Base-by-base conservation (phyloP, 2,888 invertebrate genomes). In the Nemotelus nigrinus region DNA sequence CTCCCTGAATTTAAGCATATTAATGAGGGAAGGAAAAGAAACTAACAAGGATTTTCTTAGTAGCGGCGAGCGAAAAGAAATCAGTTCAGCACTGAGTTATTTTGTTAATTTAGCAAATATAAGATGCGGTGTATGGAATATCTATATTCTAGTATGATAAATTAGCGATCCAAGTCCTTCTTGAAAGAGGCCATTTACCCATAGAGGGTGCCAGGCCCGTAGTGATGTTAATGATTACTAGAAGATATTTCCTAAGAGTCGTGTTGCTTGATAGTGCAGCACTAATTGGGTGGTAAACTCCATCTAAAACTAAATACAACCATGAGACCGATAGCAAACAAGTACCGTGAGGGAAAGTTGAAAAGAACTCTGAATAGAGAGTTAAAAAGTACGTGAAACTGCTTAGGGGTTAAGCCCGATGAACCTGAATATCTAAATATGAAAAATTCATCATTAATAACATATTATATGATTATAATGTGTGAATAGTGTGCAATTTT, bases 41-140 rank as follows among this genome's bases (percentile, higher is more conserved):
- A 92, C 88, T 88, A 89, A 90, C 88, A 80, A 88, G 88, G 89
- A 90, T 90, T 90, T 87, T 89, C 88, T 84, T 85, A 91, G 90
- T 90, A 91, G 88, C 89, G 89, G 90, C 25, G 25, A 25, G 25
- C 25, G 25, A 25, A 25, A 25, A 25, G 25, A 25, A 25, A 25
- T 25, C 25, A 90, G 50, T 50, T 50, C 50, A 50, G 50, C 50
- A 50, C 50, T 1, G 90, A 90, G 89, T 88, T 89, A 84, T 84
- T 83, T 84, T 82, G 83, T 82, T 80, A 81, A 79, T 81, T 79
- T 81, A 77, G 75, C 80, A 81, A 82, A 83, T 83, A 81, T 82
- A 80, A 81, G 81, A 80, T 82, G 83, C 86, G 82, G 50, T 50
- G 50, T 50, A 50, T 50, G 50, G 50, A 50, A 50, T 50, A 50